Conservation (phyloP, 2,888 invertebrate species). For the Carterocephalus palaemon region DNA sequence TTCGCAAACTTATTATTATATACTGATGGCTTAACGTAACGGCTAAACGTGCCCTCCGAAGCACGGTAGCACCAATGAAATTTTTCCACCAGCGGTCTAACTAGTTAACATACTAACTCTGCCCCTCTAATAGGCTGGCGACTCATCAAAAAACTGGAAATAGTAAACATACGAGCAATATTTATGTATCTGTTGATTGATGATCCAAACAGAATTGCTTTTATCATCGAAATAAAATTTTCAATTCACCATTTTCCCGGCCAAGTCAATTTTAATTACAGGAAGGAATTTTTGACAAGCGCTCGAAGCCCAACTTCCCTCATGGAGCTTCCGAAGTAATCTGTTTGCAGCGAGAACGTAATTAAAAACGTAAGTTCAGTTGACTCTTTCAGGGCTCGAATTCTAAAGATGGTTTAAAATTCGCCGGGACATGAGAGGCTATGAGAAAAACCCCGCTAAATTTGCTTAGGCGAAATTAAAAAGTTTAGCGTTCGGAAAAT, state of each 20-base stretch:
- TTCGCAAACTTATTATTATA: too few species aligned
- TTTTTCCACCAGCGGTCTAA: too few species aligned
- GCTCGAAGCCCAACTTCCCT: conserved; percentile 15
- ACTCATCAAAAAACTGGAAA: conserved; percentile 1
- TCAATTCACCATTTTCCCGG: conserved; percentile 30
- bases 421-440: conserved; percentile 1
- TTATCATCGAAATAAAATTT: too few species aligned
- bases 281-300: conserved; percentile 31
- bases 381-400: conserved; percentile 18
- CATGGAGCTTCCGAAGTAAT: conserved; percentile 15
- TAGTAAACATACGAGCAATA: too few species aligned
- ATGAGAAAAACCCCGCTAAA: not conserved
- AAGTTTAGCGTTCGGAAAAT: not conserved
- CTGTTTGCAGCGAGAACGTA: conserved; percentile 17
- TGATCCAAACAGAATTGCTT: too few species aligned
- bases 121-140: not conserved
- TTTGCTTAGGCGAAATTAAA: not conserved
- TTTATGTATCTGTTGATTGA: too few species aligned
- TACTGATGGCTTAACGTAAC: too few species aligned
- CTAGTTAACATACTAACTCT: not conserved
- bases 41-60: too few species aligned
- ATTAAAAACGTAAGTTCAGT: conserved; percentile 19
- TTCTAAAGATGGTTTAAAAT: conserved; percentile 15
- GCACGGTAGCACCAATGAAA: too few species aligned
- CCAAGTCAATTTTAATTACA: conserved; percentile 39